Conservation (phyloP, 2,888 invertebrate species). For the Macrostomum cliftonense region DNA sequence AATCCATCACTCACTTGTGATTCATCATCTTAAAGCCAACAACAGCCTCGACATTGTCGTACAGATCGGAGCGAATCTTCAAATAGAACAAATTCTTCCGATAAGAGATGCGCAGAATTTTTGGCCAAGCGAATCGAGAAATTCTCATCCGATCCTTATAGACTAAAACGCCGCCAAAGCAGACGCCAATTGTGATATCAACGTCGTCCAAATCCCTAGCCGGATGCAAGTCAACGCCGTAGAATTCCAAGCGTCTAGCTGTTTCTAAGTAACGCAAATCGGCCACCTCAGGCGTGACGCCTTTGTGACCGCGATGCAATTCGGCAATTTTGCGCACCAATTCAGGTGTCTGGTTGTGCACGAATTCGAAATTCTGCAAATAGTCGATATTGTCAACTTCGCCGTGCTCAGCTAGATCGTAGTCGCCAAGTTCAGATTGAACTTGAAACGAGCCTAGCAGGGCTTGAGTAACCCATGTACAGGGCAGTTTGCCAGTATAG, state of each 20-base stretch:
- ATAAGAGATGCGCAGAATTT: constrained; percentile 94
- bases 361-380: constrained; percentile 73
- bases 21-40: constrained; percentile 85
- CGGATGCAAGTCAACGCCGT: constrained; percentile 81
- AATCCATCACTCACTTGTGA: constrained; percentile 66
- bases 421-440: constrained; percentile 90
- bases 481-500: constrained; percentile 55
- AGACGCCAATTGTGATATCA: constrained; percentile 7
- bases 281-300: constrained; percentile 83
- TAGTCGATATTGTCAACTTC: constrained; percentile 46
- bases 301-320: constrained; percentile 53
- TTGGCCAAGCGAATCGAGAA: constrained; percentile 96
- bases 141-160: constrained; percentile 81
- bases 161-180: constrained; percentile 44
- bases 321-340: constrained; percentile 82
- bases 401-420: constrained; percentile 44
- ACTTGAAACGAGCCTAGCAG: constrained; percentile 72
- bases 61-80: constrained; percentile 13
- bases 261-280: constrained; percentile 90
- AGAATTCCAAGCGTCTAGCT: constrained; percentile 79
- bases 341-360: constrained; percentile 72
- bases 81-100: constrained; percentile 93
- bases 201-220: constrained; percentile 29
- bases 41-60: constrained; percentile 62
- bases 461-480: constrained; percentile 88